These are phyloP conservation scores for Eupithecia subumbrata DNA, from an alignment of 2,888 invertebrate genomes.

Conservation along the genomic window DNA sequence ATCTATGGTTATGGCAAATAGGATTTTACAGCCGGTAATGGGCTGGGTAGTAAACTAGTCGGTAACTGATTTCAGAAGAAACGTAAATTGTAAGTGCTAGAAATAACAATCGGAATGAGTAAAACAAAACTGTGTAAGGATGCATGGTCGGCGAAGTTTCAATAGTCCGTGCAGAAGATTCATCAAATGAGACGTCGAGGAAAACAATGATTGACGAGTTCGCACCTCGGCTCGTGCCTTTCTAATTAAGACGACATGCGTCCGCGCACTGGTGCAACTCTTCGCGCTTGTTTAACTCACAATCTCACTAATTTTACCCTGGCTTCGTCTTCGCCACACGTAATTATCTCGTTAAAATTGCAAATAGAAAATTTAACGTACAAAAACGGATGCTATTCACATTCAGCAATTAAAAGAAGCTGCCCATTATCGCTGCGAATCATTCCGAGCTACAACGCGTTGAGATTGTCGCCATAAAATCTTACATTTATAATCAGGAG, in stretches of 20 bases:
- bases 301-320: slow-evolving; percentile 61
- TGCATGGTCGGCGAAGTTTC: slow-evolving; percentile 65
- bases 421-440: not conserved
- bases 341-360: slow-evolving; percentile 49
- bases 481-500: not conserved
- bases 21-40: slow-evolving; percentile 7
- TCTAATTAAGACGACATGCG: slow-evolving; percentile 82
- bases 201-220: slow-evolving; percentile 82
- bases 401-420: not conserved
- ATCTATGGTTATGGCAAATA: slow-evolving; percentile 11
- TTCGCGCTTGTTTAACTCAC: slow-evolving; percentile 69
- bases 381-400: slow-evolving; percentile 2
- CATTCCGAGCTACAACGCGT: not conserved
- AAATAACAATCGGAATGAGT: not conserved
- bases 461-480: not conserved
- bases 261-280: slow-evolving; percentile 68
- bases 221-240: slow-evolving; percentile 77
- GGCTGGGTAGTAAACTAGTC: not conserved
- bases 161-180: slow-evolving; percentile 70
- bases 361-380: slow-evolving; percentile 7
- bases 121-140: slow-evolving; percentile 50
- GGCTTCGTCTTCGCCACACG: slow-evolving; percentile 45
- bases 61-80: slow-evolving; percentile 2
- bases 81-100: slow-evolving; percentile 1
- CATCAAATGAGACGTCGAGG: slow-evolving; percentile 68